Conservation (phyloP, 2,113 vertebrate species). For the Antechinus flavipes region DNA sequence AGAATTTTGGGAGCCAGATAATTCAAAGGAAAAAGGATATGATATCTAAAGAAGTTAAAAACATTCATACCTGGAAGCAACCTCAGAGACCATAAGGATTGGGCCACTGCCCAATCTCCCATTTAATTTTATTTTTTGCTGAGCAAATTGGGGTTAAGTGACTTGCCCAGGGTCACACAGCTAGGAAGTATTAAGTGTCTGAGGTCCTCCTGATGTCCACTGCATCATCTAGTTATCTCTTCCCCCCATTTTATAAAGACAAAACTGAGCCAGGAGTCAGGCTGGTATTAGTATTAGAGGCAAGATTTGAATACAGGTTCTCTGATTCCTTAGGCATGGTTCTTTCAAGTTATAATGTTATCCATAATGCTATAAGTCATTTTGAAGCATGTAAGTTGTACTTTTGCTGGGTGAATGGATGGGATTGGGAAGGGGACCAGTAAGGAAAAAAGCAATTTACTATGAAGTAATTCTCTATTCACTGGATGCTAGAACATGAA, state of each 20-base stretch:
- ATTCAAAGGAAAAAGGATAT: background rate
- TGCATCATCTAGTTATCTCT: too few species aligned
- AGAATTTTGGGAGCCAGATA: constrained; percentile 4
- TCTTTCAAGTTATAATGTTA: background rate
- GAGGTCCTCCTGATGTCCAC: too few species aligned
- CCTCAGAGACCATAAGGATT: background rate
- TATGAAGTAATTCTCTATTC: background rate
- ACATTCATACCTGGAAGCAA: background rate
- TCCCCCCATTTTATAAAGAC: background rate
- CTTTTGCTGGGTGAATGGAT: background rate
- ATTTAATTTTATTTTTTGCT: too few species aligned
- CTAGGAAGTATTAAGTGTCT: too few species aligned
- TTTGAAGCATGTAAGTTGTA: background rate
- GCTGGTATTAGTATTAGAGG: background rate
- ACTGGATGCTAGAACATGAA: background rate
- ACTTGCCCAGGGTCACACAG: too few species aligned
- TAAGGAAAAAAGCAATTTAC: background rate
- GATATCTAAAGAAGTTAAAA: background rate
- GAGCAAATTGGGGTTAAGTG: too few species aligned
- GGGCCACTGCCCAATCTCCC: too few species aligned
- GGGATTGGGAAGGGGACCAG: background rate
- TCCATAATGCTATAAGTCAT: background rate
- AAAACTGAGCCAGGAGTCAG: background rate
- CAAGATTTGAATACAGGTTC: background rate
- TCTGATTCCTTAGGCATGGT: background rate